Conservation (phyloP, 2,113 vertebrate genomes). For the Sardina pilchardus region DNA sequence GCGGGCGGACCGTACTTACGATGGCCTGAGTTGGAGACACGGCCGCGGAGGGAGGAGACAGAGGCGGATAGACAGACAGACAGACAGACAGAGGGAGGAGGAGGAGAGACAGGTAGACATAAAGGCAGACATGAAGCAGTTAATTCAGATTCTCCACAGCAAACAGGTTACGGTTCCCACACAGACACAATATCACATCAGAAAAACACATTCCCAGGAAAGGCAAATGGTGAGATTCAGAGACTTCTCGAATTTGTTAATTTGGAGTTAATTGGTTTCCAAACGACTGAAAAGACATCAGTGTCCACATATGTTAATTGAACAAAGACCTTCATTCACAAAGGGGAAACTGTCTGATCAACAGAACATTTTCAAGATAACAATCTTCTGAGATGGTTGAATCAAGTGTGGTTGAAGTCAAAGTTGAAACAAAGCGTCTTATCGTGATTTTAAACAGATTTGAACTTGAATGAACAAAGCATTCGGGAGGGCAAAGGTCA, state of each 20-base stretch:
- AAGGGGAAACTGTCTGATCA: background rate
- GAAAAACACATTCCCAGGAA: constrained; percentile 5
- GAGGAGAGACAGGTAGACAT: constrained; percentile 44
- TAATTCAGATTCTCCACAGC: constrained; percentile 68
- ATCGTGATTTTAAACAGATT: background rate
- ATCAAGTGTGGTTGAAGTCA: background rate
- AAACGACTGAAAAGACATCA: background rate
- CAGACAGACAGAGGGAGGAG: constrained; percentile 60
- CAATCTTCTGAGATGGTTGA: background rate
- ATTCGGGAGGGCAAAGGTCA: background rate
- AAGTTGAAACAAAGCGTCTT: background rate
- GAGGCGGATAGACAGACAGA: constrained; percentile 46
- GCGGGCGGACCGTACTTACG: constrained; percentile 70
- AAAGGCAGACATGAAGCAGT: constrained; percentile 36
- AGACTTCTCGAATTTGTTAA: background rate
- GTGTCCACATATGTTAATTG: background rate
- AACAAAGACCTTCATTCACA: background rate
- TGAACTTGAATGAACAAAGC: background rate
- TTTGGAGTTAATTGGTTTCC: background rate
- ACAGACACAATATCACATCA: constrained; percentile 31
- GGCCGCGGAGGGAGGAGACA: constrained; percentile 45
- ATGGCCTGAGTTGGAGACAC: constrained; percentile 70
- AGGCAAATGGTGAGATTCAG: constrained; percentile 28
- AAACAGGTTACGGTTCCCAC: constrained; percentile 60
- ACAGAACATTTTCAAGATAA: background rate